Base-by-base conservation (phyloP, 2,797 vertebrate genomes). In the Bufotes viridis region DNA sequence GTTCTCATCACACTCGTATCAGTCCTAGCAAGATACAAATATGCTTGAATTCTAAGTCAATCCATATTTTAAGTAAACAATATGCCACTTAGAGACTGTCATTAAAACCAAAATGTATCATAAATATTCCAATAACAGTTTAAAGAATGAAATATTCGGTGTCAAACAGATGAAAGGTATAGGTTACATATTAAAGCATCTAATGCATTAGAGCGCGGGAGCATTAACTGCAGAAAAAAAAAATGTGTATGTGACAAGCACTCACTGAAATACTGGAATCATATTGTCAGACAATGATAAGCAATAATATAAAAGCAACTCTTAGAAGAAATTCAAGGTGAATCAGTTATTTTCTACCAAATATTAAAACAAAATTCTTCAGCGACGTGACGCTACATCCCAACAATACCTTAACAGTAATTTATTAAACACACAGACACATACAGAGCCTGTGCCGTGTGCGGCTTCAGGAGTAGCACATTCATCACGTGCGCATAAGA, bases 101-200 rank as follows among this genome's bases (percentile, higher is more conserved):
- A 81, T 85, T 85, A 81, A 81, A 85, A 81, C 78, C 60, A 82
- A 85, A 85, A 85, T 89, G 87, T 42, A 81, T 89, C 87, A 89
- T 89, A 85, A 85, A 85, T 89, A 85, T 89, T 89, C 83, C 70
- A 89, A 81, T 76, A 85, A 85, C 83, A 85, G 87, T 85, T 67
- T 63, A 85, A 85, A 60, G 60, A 88, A 85, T 85, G 55, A 88
- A 83, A 89, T 65, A 89, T 53, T 29, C 70, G 18, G 49, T 85
- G 87, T 89, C 83, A 81, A 85, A 89, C 87, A 89, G 78, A 89
- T 85, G 78, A 89, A 85, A 85, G 87, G 87, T 89, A 69, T 85
- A 74, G 53, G 82, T 85, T 89, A 89, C 87, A 89, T 74, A 80
- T 89, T 89, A 81, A 75, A 58, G 51, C 76, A 70, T 76, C 78